Percentiles rank a stretch among this genome's conserved stretches.
phyloP scores from a whole-genome alignment of 1,140 invertebrate species.

The Apis cerana region DNA sequence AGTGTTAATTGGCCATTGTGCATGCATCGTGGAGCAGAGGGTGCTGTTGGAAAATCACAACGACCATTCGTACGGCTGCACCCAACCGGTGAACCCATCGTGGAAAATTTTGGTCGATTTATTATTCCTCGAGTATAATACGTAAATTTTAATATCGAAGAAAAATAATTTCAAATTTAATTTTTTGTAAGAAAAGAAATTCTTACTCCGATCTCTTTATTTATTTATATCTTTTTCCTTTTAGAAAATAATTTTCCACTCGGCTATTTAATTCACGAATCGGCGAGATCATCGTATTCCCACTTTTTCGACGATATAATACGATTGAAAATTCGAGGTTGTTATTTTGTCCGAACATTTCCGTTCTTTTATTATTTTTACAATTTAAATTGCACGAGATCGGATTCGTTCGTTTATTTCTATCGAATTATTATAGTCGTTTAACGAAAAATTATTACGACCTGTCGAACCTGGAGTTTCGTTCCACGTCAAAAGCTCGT shows the following conservation, averaged over 20 bases:
- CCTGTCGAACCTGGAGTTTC: conserved; percentile 3
- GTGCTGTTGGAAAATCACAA: conserved; percentile 44
- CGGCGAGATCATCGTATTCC: too few species aligned
- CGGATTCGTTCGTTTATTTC: neutral
- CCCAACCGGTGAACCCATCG: neutral
- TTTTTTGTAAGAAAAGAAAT: too few species aligned
- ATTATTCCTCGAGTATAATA: too few species aligned
- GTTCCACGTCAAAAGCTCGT: conserved; percentile 26
- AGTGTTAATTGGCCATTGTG: conserved; percentile 60
- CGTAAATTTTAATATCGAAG: too few species aligned
- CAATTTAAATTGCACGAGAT: neutral
- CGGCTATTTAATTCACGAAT: too few species aligned
- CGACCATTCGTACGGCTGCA: conserved; percentile 33
- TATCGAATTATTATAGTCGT: neutral
- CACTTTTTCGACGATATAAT: too few species aligned
- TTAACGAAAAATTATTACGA: neutral
- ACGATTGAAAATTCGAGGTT: too few species aligned
- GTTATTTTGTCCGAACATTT: too few species aligned
- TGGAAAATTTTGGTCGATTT: neutral
- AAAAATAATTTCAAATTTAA: too few species aligned
- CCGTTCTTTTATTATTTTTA: neutral
- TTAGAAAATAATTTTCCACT: too few species aligned
- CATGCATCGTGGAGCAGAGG: conserved; percentile 43
- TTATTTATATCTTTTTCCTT: too few species aligned
- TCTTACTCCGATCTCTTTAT: too few species aligned